Percentiles rank a stretch among this genome's conserved stretches.
Conservation (phyloP, 2,113 vertebrate species). For the Chitala chitala region DNA sequence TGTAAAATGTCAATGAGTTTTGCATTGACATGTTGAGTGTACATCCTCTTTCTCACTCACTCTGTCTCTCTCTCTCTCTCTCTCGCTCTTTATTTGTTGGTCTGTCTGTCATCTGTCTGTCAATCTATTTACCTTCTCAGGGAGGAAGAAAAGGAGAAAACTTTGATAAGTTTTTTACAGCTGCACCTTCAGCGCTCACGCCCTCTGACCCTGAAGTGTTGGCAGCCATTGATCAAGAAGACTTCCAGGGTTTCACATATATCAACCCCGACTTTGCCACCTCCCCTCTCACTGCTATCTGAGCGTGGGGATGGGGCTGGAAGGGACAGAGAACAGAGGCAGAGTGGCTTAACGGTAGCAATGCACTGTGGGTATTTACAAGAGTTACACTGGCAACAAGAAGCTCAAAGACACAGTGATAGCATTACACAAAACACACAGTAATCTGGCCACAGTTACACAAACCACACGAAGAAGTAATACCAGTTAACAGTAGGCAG, state of each 20-base stretch:
- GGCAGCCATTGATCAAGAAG: slow-evolving; percentile 79
- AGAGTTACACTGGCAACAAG: background rate
- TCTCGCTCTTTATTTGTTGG: too few species aligned
- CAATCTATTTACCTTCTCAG: too few species aligned
- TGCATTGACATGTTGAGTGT: background rate
- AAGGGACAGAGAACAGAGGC: background rate
- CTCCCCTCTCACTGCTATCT: slow-evolving; percentile 63
- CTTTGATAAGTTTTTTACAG: slow-evolving; percentile 87
- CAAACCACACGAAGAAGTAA: background rate
- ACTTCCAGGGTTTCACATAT: slow-evolving; percentile 80
- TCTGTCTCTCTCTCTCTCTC: background rate
- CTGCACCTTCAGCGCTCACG: slow-evolving; percentile 71
- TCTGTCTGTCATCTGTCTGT: too few species aligned
- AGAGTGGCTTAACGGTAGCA: too few species aligned
- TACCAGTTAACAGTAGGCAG: background rate
- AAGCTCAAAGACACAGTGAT: background rate
- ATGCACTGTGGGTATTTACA: too few species aligned
- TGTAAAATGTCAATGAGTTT: background rate
- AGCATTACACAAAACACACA: background rate
- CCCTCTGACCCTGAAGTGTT: slow-evolving; percentile 81
- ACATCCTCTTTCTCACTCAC: background rate
- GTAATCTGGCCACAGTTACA: background rate
- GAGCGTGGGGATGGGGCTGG: slow-evolving; percentile 25
- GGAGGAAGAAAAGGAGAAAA: slow-evolving; percentile 82
- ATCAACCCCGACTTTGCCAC: slow-evolving; percentile 70